Percentiles rank a stretch among this genome's conserved stretches.
Evolutionary conservation across 2,113 vertebrate genomes (phyloP).

Genomic region (Polyodon spathula): DNA sequence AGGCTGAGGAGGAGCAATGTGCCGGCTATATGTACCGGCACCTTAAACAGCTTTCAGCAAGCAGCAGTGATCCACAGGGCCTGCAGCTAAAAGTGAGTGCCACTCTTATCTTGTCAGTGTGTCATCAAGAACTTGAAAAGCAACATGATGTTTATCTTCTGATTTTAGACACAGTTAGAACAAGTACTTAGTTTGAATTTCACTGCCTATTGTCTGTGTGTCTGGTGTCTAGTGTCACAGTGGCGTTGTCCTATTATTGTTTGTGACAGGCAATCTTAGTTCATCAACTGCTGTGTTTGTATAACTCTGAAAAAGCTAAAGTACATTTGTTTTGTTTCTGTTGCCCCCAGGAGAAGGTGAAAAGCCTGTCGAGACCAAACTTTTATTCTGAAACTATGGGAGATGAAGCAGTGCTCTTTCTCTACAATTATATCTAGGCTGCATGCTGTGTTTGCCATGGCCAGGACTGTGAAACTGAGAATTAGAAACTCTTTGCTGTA

Average conservation of each 20-base stretch:
- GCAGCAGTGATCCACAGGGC: conserved; percentile 9
- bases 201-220: background rate
- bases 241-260: background rate
- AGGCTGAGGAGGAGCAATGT: conserved; percentile 36
- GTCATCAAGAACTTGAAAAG: conserved; percentile 3
- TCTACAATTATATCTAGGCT: no score
- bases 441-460: no score
- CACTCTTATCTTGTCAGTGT: conserved; percentile 4
- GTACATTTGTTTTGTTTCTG: no score
- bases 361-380: no score
- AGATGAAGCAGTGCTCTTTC: no score
- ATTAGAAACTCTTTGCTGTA: no score
- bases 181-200: background rate
- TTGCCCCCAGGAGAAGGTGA: no score
- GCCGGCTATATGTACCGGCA: conserved; percentile 28
- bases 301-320: no score
- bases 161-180: conserved; percentile 2
- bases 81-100: conserved; percentile 30
- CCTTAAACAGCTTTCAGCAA: conserved; percentile 27
- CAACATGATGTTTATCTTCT: background rate
- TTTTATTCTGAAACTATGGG: no score
- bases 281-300: no score
- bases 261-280: background rate
- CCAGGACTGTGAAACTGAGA: no score
- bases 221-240: background rate